phyloP scores from a whole-genome alignment of 2,797 vertebrate species.

The Coranthus polyacanthus region DNA sequence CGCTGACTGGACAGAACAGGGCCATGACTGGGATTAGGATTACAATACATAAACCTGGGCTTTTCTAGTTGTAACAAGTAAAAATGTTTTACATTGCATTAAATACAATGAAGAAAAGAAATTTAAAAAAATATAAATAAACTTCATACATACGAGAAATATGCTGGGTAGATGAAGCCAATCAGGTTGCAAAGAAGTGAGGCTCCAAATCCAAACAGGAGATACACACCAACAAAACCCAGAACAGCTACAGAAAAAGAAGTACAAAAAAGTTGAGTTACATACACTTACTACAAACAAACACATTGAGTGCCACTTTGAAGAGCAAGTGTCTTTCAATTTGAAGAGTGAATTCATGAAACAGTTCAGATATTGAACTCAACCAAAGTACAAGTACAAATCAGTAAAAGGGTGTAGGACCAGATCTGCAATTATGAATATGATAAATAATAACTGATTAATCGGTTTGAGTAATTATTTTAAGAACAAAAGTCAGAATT shows the following conservation, averaged over 20 bases:
- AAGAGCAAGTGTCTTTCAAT: no score
- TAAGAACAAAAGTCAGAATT: no score
- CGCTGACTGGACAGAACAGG: background rate
- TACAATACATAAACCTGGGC: background rate
- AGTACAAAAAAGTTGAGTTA: constrained; percentile 9
- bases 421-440: no score
- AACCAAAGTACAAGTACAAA: no score
- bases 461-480: no score
- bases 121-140: background rate
- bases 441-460: no score
- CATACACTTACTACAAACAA: no score
- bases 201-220: constrained; percentile 93
- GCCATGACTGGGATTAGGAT: background rate
- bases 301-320: no score
- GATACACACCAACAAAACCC: constrained; percentile 86
- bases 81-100: background rate
- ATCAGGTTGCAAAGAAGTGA: constrained; percentile 95
- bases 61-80: background rate
- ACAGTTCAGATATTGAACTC: no score
- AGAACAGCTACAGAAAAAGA: constrained; percentile 78
- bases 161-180: constrained; percentile 94
- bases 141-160: constrained; percentile 90
- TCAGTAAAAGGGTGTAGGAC: no score
- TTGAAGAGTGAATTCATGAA: no score
- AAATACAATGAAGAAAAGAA: background rate